A percentile compares a stretch with the other conserved stretches of the same genome.
These are phyloP conservation scores for Epinotia nisella DNA, from an alignment of 2,888 invertebrate species.

Conservation along the genomic window DNA sequence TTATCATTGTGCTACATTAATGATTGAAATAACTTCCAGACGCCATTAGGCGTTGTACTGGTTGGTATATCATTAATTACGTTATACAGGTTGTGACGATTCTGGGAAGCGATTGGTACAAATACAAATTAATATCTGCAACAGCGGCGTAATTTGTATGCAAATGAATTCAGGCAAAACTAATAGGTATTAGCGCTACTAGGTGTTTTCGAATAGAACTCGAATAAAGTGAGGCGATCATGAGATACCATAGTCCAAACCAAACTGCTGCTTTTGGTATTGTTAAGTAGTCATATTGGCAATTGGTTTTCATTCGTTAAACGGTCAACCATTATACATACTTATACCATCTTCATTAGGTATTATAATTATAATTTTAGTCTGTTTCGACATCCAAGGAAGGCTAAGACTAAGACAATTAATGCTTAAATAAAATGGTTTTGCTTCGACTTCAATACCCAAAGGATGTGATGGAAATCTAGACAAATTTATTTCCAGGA, in stretches of 20 bases:
- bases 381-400: too few relatives aligned
- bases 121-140: slow-evolving; percentile 59
- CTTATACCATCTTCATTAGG: too few relatives aligned
- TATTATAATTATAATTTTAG: too few relatives aligned
- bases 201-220: slow-evolving; percentile 49
- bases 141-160: slow-evolving; percentile 74
- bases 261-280: neutral
- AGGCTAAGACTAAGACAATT: too few relatives aligned
- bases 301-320: neutral
- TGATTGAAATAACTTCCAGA: slow-evolving; percentile 27
- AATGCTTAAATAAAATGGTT: neutral
- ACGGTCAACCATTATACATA: too few relatives aligned
- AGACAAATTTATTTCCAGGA: too few relatives aligned
- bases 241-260: neutral
- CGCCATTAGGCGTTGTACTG: slow-evolving; percentile 8
- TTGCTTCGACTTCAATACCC: neutral
- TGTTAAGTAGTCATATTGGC: neutral
- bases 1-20: slow-evolving; percentile 7
- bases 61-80: slow-evolving; percentile 36
- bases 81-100: slow-evolving; percentile 12
- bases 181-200: slow-evolving; percentile 65
- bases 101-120: slow-evolving; percentile 47
- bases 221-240: neutral
- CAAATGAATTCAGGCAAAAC: slow-evolving; percentile 77
- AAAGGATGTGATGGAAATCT: neutral